These are phyloP conservation scores for Philotrypesis tridentata DNA, from an alignment of 1,140 invertebrate species.

Conservation along the genomic window DNA sequence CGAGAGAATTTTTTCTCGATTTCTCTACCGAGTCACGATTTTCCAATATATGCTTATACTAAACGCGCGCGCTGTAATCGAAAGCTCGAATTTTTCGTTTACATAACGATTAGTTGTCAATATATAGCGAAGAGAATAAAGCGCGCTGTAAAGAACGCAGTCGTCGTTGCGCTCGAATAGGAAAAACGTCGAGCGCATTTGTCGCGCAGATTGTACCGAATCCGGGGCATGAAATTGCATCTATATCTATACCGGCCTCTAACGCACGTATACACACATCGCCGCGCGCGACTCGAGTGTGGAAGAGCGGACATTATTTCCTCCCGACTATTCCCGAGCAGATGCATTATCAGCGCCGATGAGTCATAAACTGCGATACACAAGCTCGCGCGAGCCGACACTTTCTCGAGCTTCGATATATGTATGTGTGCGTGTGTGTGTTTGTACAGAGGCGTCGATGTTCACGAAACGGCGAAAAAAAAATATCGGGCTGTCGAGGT, in stretches of 20 bases:
- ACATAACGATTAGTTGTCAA: no score
- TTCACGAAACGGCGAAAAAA: background rate
- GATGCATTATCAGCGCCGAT: constrained; percentile 13
- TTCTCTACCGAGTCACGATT: no score
- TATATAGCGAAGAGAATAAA: no score
- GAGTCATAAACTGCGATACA: constrained; percentile 21
- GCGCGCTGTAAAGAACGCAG: no score
- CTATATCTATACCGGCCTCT: no score
- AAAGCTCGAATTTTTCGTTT: no score
- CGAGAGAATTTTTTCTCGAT: no score
- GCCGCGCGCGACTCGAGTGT: background rate
- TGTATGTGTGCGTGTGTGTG: background rate
- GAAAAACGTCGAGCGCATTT: background rate
- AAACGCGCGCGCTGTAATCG: no score
- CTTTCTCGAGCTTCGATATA: background rate
- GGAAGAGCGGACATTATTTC: constrained; percentile 12
- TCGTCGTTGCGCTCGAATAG: no score
- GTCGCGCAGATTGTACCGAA: background rate
- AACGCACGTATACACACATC: background rate
- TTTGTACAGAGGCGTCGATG: background rate
- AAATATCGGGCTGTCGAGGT: background rate
- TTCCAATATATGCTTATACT: no score
- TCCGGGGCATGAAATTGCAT: background rate
- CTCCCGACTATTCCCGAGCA: constrained; percentile 3
- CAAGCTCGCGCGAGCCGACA: background rate